A percentile compares a stretch with the other conserved stretches of the same genome.
Conservation (phyloP, 2,113 vertebrate species). For the Rhinolophus ferrumequinum region DNA sequence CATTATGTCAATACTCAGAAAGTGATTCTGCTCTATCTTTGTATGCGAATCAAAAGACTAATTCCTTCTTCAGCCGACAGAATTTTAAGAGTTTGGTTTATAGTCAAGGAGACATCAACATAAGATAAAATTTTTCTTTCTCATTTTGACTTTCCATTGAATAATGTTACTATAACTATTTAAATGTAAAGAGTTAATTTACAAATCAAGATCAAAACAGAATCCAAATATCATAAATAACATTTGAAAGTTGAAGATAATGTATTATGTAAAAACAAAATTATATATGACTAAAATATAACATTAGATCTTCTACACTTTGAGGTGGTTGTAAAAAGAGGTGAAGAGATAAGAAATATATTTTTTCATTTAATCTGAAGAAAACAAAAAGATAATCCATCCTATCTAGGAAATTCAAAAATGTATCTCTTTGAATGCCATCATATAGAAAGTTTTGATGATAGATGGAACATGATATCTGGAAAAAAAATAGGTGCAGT, state of each 20-base stretch:
- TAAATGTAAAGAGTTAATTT: neutral
- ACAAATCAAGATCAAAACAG: neutral
- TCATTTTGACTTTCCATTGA: neutral
- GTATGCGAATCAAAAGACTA: neutral
- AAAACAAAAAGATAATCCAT: neutral
- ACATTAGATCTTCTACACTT: neutral
- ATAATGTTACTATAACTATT: neutral
- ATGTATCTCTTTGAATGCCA: neutral
- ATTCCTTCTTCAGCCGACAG: neutral
- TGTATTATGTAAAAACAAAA: neutral
- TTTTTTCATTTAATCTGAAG: neutral
- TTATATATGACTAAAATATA: neutral
- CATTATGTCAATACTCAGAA: neutral
- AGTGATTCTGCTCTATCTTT: neutral
- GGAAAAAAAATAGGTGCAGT: neutral
- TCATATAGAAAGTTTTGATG: neutral
- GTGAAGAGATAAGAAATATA: neutral
- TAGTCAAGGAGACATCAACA: neutral
- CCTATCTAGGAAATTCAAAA: neutral
- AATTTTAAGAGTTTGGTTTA: neutral
- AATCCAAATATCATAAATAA: neutral
- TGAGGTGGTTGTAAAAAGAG: neutral
- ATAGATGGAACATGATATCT: neutral
- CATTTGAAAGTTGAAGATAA: neutral
- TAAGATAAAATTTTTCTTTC: neutral